These are phyloP conservation scores for Lycocerus yunnanus DNA, from an alignment of 2,888 invertebrate genomes.

Conservation along the genomic window DNA sequence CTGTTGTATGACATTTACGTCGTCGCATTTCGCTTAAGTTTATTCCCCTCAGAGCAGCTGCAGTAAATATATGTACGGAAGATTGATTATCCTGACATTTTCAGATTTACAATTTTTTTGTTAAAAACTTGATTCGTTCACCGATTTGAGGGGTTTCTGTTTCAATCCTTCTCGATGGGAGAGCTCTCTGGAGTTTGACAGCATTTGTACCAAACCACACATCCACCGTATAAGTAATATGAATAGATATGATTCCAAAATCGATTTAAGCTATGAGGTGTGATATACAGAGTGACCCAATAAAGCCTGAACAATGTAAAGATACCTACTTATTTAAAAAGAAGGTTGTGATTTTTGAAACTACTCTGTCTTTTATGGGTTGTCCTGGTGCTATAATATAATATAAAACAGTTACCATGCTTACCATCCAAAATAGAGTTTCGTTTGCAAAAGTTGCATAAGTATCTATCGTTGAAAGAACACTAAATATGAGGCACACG, in stretches of 20 bases:
- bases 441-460: slow-evolving; percentile 76
- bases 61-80: neutral
- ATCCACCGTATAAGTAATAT: neutral
- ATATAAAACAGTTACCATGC: slow-evolving; percentile 39
- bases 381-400: neutral
- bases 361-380: too few species aligned
- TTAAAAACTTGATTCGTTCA: neutral
- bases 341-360: too few species aligned
- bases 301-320: neutral
- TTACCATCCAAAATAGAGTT: slow-evolving; percentile 83
- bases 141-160: too few species aligned
- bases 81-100: neutral
- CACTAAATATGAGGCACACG: slow-evolving; percentile 84
- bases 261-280: neutral
- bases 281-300: neutral
- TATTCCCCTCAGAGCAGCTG: neutral
- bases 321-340: too few species aligned
- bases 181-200: too few species aligned
- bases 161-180: too few species aligned
- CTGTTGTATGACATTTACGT: neutral
- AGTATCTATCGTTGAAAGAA: slow-evolving; percentile 79
- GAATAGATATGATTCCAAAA: too few species aligned
- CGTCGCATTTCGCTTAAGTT: neutral
- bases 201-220: neutral
- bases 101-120: neutral